Evolutionary conservation across 2,888 invertebrate species (phyloP), one percentile per base, ranked within the genome.

Genomic region (Catocala fraxini): DNA sequence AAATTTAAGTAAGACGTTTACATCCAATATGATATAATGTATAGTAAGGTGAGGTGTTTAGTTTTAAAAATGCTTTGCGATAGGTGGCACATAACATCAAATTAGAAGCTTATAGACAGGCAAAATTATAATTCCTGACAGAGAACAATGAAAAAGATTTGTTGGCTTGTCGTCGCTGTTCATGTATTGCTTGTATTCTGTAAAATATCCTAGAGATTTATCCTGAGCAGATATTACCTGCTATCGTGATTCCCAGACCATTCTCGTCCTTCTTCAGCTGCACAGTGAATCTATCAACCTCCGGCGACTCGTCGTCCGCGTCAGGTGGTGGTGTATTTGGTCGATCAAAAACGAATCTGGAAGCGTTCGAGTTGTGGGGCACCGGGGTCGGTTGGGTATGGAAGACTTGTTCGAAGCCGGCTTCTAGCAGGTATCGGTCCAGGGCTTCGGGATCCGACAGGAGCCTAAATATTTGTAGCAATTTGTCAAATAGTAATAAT

Each of bases 161-260:
- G 25, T 25, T 25, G 25, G 25, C 4, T 25, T 25, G 25, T 25
- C 15, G 15, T 15, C 0, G 25, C 25, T 25, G 25, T 25, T 25
- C 4, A 3, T 25, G 25, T 25, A 25, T 25, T 25, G 25, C n/a
- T n/a, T n/a, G n/a, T n/a, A n/a, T n/a, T n/a, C n/a, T n/a, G n/a
- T n/a, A n/a, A n/a, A n/a, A n/a, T n/a, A n/a, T n/a, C n/a, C n/a
- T n/a, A n/a, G n/a, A n/a, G n/a, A n/a, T n/a, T n/a, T n/a, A n/a
- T n/a, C n/a, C n/a, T n/a, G n/a, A n/a, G n/a, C n/a, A n/a, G n/a
- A 41, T 68, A 48, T 64, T 85, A 84, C 96, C 97, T 59, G 99
- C 99, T 80, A 99, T 99, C 35, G 99, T 99, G 69, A 99, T 99
- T 45, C 99, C 99, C 52, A 98, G 95, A 39, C 99, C 98, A 86